Evolutionary conservation across 2,888 invertebrate genomes (phyloP).

Genomic region (Andrena praecox): DNA sequence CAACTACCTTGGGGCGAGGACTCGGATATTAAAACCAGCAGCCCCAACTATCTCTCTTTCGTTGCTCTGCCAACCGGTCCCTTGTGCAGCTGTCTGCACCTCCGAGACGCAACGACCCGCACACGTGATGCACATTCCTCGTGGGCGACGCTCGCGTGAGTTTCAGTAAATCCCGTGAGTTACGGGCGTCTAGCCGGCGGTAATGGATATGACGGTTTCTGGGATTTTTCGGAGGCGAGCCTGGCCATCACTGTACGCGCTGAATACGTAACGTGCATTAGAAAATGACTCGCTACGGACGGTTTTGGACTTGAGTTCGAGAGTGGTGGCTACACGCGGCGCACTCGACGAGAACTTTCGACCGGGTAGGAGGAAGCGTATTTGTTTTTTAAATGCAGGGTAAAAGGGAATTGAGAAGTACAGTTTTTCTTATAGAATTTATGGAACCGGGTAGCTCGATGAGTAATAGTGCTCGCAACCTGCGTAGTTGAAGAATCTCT

Average conservation of each 20-base stretch:
- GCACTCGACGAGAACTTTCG: neutral
- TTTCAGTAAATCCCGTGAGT: slow-evolving; percentile 23
- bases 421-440: neutral
- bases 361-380: neutral
- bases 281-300: neutral
- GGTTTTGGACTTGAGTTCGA: neutral
- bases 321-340: neutral
- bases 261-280: neutral
- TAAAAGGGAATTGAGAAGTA: neutral
- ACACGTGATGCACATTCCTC: slow-evolving; percentile 41
- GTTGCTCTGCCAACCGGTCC: neutral
- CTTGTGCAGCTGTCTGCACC: slow-evolving; percentile 5
- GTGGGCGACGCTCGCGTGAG: slow-evolving; percentile 10
- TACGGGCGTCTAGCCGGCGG: neutral
- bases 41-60: slow-evolving; percentile 1
- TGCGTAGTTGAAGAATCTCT: no score
- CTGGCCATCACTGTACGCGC: neutral
- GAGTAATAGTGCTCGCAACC: no score
- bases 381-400: neutral
- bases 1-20: slow-evolving; percentile 21
- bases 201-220: neutral
- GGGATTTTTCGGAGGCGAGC: slow-evolving; percentile 18
- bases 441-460: neutral
- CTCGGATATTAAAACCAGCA: slow-evolving; percentile 58
- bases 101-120: slow-evolving; percentile 14